These are phyloP conservation scores for Peromyscus eremicus DNA, from an alignment of 2,797 vertebrate species.

Conservation along the genomic window DNA sequence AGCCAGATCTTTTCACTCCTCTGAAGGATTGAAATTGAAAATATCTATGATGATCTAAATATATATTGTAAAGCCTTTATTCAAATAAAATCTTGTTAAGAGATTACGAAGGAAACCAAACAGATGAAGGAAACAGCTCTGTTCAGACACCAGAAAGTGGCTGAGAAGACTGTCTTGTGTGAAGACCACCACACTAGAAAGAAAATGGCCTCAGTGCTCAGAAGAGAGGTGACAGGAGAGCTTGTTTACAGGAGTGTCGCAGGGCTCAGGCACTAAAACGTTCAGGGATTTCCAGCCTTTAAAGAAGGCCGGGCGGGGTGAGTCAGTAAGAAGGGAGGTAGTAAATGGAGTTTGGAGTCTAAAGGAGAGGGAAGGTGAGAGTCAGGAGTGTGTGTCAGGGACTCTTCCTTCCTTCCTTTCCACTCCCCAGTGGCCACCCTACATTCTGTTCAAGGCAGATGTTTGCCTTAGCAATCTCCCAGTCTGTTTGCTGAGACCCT, in stretches of 20 bases:
- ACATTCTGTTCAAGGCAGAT: background rate
- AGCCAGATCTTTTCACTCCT: background rate
- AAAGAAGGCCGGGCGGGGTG: background rate
- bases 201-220: background rate
- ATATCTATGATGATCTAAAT: background rate
- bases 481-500: background rate
- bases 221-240: background rate
- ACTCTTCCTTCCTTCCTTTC: background rate
- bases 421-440: background rate
- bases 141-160: background rate
- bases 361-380: background rate
- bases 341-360: background rate
- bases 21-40: slow-evolving; percentile 24
- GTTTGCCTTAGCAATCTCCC: background rate
- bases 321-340: background rate
- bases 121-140: background rate
- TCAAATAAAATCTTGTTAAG: background rate
- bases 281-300: background rate
- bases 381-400: background rate
- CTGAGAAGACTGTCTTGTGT: background rate
- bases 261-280: background rate
- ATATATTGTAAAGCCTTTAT: background rate
- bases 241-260: background rate
- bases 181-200: background rate
- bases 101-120: background rate